Conservation (phyloP, 2,113 vertebrate species). For the Xenopus tropicalis region UCB_Xtro_10.0 CM004450.2:107665001-107665500, state of each 20-base stretch:
- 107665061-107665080: background rate
- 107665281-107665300: background rate
- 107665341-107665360: background rate
- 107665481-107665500: too few species aligned
- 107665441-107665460: too few species aligned
- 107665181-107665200: background rate
- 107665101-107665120: slow-evolving; percentile 12
- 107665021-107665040: background rate
- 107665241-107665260: slow-evolving; percentile 10
- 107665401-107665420: background rate
- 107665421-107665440: background rate
- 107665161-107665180: background rate
- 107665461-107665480: too few species aligned
- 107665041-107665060: background rate
- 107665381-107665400: background rate
- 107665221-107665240: background rate
- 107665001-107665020: slow-evolving; percentile 1
- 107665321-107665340: background rate
- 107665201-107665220: slow-evolving; percentile 2
- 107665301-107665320: background rate
- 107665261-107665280: background rate
- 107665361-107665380: background rate
- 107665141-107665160: background rate
- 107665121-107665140: background rate
- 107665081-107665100: background rate